phyloP scores from a whole-genome alignment of 2,888 invertebrate species.

The Danaus chrysippus region DNA sequence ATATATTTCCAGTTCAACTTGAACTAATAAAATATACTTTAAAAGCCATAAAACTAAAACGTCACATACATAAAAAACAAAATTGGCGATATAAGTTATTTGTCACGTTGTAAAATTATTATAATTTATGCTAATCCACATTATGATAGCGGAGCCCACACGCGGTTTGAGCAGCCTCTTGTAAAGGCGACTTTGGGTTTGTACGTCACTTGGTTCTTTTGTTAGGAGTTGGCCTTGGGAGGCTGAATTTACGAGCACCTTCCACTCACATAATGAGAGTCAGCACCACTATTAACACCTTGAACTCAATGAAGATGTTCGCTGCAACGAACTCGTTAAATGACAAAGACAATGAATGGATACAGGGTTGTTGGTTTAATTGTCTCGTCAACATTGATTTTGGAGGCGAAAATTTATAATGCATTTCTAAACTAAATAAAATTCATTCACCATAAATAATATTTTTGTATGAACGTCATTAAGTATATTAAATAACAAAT shows the following conservation, averaged over 20 bases:
- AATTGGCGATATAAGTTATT: conserved; percentile 30
- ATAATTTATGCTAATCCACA: conserved; percentile 43
- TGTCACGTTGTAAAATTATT: conserved; percentile 28
- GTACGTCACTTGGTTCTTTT: conserved; percentile 70
- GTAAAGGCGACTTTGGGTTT: conserved; percentile 73
- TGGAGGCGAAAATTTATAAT: too few species aligned
- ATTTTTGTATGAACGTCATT: not conserved
- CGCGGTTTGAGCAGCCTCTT: conserved; percentile 72
- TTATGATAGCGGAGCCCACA: conserved; percentile 58
- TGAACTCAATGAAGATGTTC: conserved; percentile 64
- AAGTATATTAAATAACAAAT: not conserved
- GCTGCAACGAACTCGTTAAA: conserved; percentile 21
- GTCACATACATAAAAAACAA: conserved; percentile 31
- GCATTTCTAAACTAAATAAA: not conserved
- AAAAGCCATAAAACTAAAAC: conserved; percentile 26
- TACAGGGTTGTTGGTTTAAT: not conserved
- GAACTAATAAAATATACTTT: conserved; percentile 27
- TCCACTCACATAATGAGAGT: conserved; percentile 60
- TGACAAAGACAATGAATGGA: conserved; percentile 20
- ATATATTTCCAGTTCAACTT: conserved; percentile 22
- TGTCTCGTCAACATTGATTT: not conserved
- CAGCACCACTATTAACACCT: conserved; percentile 74
- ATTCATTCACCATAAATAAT: not conserved
- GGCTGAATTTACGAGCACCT: conserved; percentile 71
- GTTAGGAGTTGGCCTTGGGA: conserved; percentile 63